phyloP scores from a whole-genome alignment of 2,113 vertebrate species.

The Colius striatus region DNA sequence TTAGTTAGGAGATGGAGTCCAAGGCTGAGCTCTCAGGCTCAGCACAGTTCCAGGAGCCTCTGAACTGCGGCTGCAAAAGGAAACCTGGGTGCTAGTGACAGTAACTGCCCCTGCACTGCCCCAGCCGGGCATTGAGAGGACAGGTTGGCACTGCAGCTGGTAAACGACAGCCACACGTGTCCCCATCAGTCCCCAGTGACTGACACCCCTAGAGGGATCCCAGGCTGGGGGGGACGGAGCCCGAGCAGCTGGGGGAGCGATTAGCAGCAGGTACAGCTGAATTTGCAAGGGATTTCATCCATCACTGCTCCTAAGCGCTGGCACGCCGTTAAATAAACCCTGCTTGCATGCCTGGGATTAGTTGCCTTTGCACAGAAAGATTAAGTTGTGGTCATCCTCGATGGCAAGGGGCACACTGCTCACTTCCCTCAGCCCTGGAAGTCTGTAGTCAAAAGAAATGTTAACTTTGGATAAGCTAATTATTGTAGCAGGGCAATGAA shows the following conservation, averaged over 20 bases:
- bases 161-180: slow-evolving; percentile 72
- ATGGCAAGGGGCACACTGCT: not conserved
- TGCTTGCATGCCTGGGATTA: slow-evolving; percentile 64
- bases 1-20: not conserved
- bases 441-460: slow-evolving; percentile 27
- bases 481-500: not conserved
- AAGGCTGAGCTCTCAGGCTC: slow-evolving; percentile 17
- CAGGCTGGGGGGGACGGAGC: slow-evolving; percentile 27
- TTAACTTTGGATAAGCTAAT: slow-evolving; percentile 36
- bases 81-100: slow-evolving; percentile 48
- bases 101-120: slow-evolving; percentile 49
- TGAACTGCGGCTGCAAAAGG: slow-evolving; percentile 37
- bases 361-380: slow-evolving; percentile 37
- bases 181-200: slow-evolving; percentile 72
- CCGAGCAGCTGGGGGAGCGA: slow-evolving; percentile 76
- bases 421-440: not conserved
- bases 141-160: slow-evolving; percentile 61
- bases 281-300: slow-evolving; percentile 72
- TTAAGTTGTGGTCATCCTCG: slow-evolving; percentile 31
- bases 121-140: slow-evolving; percentile 46
- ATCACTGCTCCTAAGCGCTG: slow-evolving; percentile 60
- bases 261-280: slow-evolving; percentile 69
- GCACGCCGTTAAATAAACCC: slow-evolving; percentile 54
- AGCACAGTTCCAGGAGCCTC: slow-evolving; percentile 26
- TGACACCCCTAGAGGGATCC: slow-evolving; percentile 47